phyloP scores from a whole-genome alignment of 2,797 vertebrate species.

The Graptemys geographica region DNA sequence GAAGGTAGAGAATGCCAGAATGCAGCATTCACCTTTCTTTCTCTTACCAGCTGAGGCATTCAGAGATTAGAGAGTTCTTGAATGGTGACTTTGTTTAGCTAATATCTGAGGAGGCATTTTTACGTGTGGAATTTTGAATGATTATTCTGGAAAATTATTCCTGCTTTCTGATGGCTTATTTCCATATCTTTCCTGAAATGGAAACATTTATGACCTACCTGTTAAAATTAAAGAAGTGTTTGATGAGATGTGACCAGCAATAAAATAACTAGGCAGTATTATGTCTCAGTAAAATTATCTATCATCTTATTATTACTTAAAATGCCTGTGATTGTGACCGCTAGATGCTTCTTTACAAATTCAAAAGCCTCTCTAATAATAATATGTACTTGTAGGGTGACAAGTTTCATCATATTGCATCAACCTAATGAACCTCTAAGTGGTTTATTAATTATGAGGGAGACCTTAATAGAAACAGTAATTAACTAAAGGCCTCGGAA shows the following conservation, averaged over 20 bases:
- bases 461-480: conserved; percentile 24
- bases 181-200: not conserved
- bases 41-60: not conserved
- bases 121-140: not conserved
- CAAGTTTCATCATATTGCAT: not conserved
- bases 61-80: not conserved
- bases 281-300: not conserved
- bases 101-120: not conserved
- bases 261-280: not conserved
- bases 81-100: not conserved
- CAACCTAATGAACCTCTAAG: not conserved
- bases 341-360: not conserved
- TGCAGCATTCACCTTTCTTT: not conserved
- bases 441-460: not conserved
- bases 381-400: not conserved
- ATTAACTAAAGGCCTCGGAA: not conserved
- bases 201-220: not conserved
- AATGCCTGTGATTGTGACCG: not conserved
- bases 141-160: not conserved
- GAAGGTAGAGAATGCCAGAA: not conserved
- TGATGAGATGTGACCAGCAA: not conserved
- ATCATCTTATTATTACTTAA: not conserved
- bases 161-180: not conserved
- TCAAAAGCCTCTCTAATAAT: not conserved
- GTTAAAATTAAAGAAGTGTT: not conserved